phyloP scores from a whole-genome alignment of 2,113 vertebrate genomes.

The Bufo bufo region DNA sequence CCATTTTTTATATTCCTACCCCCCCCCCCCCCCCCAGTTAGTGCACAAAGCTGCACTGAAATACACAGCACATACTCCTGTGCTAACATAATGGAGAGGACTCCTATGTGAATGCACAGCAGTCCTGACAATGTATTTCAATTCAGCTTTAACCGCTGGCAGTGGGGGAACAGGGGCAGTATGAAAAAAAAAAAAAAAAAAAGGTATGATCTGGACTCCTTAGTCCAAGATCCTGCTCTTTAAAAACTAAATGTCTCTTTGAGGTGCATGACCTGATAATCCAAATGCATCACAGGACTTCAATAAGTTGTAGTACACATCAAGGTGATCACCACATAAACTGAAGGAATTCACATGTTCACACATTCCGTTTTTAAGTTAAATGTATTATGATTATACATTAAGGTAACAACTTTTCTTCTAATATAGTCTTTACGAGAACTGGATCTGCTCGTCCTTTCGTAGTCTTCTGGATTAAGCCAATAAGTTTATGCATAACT shows the following conservation, averaged over 20 bases:
- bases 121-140: no score
- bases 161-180: no score
- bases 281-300: neutral
- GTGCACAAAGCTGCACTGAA: no score
- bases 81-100: no score
- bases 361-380: neutral
- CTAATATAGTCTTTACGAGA: slow-evolving; percentile 78
- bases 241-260: neutral
- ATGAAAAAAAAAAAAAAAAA: no score
- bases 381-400: neutral
- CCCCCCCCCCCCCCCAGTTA: no score
- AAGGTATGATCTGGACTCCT: no score
- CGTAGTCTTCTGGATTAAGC: slow-evolving; percentile 83
- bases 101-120: no score
- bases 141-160: no score
- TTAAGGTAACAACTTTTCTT: slow-evolving; percentile 73
- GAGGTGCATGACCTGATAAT: neutral
- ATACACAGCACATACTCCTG: no score
- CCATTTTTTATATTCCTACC: no score
- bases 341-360: neutral
- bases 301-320: neutral
- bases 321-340: neutral
- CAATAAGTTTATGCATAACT: slow-evolving; percentile 91
- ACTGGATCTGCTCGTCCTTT: slow-evolving; percentile 80
- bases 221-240: no score